These are phyloP conservation scores for Allolobophora icterica DNA, from an alignment of 2,888 invertebrate species.

Conservation along the genomic window DNA sequence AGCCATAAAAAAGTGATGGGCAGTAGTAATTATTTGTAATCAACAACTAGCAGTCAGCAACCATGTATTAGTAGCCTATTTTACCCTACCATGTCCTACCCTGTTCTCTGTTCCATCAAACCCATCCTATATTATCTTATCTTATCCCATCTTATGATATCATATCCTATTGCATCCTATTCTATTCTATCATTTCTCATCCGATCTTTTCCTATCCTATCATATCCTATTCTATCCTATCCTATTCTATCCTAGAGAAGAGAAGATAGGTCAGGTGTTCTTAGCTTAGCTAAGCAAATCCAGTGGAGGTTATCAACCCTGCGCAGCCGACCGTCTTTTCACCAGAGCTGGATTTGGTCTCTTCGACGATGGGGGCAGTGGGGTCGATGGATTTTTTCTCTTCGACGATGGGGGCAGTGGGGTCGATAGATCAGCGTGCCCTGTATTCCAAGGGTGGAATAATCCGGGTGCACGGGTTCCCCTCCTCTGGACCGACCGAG, in stretches of 20 bases:
- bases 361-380: background rate
- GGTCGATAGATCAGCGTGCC: background rate
- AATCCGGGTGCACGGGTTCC: background rate
- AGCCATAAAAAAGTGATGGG: too few relatives aligned
- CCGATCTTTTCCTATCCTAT: too few relatives aligned
- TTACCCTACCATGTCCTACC: too few relatives aligned
- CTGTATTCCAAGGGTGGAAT: constrained; percentile 8
- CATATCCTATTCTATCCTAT: too few relatives aligned
- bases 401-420: background rate
- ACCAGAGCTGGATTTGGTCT: background rate
- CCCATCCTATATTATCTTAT: background rate
- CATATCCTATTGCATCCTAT: background rate
- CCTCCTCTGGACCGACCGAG: background rate
- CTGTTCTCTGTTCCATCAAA: background rate
- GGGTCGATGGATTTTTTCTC: background rate
- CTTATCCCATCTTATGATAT: too few relatives aligned
- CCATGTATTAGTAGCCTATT: too few relatives aligned
- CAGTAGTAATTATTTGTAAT: too few relatives aligned
- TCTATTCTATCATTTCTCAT: background rate
- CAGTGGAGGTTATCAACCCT: background rate
- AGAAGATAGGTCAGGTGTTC: background rate
- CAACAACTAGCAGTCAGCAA: too few relatives aligned
- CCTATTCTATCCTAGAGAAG: background rate
- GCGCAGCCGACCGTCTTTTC: background rate
- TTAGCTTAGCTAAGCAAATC: background rate